Percentiles rank a stretch among this genome's conserved stretches.
Conservation (phyloP, 2,888 invertebrate genomes). For the Belgica antarctica region DNA sequence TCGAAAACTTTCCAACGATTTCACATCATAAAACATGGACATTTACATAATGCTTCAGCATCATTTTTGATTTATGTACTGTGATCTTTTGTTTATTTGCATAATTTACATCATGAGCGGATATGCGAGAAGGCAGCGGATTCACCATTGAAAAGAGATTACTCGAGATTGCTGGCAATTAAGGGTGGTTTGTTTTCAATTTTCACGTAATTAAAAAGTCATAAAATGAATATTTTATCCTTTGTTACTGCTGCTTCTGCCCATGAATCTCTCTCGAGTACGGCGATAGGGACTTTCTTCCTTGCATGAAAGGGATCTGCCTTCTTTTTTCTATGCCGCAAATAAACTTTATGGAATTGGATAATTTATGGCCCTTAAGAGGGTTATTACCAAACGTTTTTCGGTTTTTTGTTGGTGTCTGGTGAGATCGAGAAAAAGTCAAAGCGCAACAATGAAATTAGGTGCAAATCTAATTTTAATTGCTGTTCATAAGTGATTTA, state of each 20-base stretch:
- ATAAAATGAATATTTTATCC: slow-evolving; percentile 33
- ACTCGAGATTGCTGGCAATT: neutral
- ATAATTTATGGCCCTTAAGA: slow-evolving; percentile 42
- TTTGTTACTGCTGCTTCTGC: too few relatives aligned
- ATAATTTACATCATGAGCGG: neutral
- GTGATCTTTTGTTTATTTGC: neutral
- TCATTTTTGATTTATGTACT: neutral
- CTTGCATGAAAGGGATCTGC: neutral
- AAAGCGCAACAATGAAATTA: slow-evolving; percentile 20
- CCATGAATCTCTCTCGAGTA: too few relatives aligned
- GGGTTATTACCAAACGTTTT: slow-evolving; percentile 37
- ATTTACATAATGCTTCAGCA: neutral
- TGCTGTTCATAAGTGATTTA: slow-evolving; percentile 20
- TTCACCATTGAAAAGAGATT: neutral
- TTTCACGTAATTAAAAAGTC: slow-evolving; percentile 38
- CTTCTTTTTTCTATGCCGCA: neutral
- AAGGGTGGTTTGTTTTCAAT: slow-evolving; percentile 27
- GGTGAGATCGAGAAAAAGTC: neutral
- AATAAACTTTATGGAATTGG: slow-evolving; percentile 39
- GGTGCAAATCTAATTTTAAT: slow-evolving; percentile 37
- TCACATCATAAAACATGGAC: neutral
- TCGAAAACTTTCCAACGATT: too few relatives aligned
- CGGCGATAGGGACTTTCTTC: neutral
- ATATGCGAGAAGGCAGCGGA: neutral
- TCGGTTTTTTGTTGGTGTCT: neutral